Evolutionary conservation across 2,113 vertebrate species (phyloP), one percentile per base, ranked within the genome.

Genomic region (Orthochromis indermauri): DNA sequence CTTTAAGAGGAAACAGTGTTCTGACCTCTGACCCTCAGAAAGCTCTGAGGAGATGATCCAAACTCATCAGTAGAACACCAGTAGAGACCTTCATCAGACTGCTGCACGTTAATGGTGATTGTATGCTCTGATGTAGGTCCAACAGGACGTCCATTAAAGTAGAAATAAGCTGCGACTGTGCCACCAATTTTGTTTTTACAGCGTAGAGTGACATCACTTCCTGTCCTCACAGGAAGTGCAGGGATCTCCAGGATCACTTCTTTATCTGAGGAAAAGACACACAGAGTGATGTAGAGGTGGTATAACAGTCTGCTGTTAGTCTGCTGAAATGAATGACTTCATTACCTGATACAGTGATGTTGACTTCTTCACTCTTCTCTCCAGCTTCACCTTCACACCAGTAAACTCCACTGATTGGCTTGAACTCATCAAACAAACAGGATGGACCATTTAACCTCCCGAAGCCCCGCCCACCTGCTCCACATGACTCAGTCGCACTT

Each of bases 401-500:
- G 49, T 51, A 51, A 51, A n/a, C 49, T 51, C 49, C 49, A 51
- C 49, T 51, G 4, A 51, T 0, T 51, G 49, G 49, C 0, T 5
- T 0, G 7, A 1, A 2, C 1, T 51, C 2, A 10, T 10, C 1
- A 51, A n/a, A 1, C 0, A 51, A 2, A 53, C 49, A 53, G 9
- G 19, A 53, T 53, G 3, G 0, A 53, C 49, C 19, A 6, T 0
- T 53, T 0, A 10, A 0, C 5, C 2, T 53, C 9, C 49, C 19
- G 0, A 53, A 53, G 9, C 19, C 9, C 49, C 49, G 8, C 49
- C 49, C 49, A 0, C 49, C 49, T 0, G 8, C 17, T 51, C 49
- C 49, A 53, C 49, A 53, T 53, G 49, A 53, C 49, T 53, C 0
- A n/a, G 5, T n/a, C 9, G 0, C 49, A 53, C 49, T 53, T 53